Percentiles rank a stretch among this genome's conserved stretches.
Conservation (phyloP, 1,140 invertebrate genomes). For the Bombus affinis region DNA sequence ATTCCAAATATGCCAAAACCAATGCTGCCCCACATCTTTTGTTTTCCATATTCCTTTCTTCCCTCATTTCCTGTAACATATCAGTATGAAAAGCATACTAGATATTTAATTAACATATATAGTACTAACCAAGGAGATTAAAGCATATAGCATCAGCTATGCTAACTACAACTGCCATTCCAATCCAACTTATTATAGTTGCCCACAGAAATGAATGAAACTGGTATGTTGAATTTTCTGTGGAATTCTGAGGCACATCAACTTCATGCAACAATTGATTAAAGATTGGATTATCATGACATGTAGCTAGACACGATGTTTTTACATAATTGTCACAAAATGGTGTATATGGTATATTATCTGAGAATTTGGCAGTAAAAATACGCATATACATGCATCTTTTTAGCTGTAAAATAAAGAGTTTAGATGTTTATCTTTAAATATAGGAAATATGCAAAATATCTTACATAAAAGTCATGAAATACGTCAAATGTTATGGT, state of each 20-base stretch:
- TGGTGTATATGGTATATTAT: conserved; percentile 71
- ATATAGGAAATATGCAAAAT: not conserved
- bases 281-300: conserved; percentile 73
- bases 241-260: conserved; percentile 55
- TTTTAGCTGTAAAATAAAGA: conserved; percentile 55
- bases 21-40: conserved; percentile 91
- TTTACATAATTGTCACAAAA: conserved; percentile 78
- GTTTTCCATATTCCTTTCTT: conserved; percentile 89
- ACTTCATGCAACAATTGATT: conserved; percentile 73
- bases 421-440: not conserved
- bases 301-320: conserved; percentile 70
- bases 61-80: conserved; percentile 78
- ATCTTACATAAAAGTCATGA: conserved; percentile 67
- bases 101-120: not conserved
- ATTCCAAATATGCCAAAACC: conserved; percentile 91
- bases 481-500: conserved; percentile 66
- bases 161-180: conserved; percentile 92
- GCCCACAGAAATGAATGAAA: conserved; percentile 89
- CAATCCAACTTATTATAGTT: conserved; percentile 89
- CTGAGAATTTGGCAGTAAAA: conserved; percentile 79
- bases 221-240: conserved; percentile 79
- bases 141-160: conserved; percentile 93
- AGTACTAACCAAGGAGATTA: conserved; percentile 86
- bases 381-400: conserved; percentile 64
- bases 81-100: not conserved